Evolutionary conservation across 2,888 invertebrate species (phyloP), one percentile per base, ranked within the genome.

Genomic region (Pristionchus exspectatus): DNA sequence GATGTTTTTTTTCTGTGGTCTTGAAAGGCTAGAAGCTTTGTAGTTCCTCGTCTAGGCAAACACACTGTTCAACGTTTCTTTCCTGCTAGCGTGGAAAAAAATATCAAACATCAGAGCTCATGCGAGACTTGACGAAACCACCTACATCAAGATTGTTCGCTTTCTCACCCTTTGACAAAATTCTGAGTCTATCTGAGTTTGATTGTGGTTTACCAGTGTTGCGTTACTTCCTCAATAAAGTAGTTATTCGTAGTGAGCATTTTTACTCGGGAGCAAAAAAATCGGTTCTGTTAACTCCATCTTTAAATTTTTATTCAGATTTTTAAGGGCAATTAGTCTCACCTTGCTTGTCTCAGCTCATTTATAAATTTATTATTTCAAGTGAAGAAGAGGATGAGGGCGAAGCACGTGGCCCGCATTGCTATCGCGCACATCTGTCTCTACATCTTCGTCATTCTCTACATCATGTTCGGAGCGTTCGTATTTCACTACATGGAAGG

Each of bases 391-490:
- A 83, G 81, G 54, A 89, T 89, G 89, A 59, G 89, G 27, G 81
- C 66, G 2, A 89, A 89, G 27, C 89, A 89, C 50, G 66, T 89
- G 0, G 59, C n/a, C 14, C 93, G 93, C 54, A 94, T 94, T 86
- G 94, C 94, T 30, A 91, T 91, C 50, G 92, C 92, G 89, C 94
- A 94, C 90, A 91, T 93, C 63, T 92, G 93, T 38, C 92, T 94
- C 18, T 94, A 94, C 90, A 92, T 91, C 63, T 94, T 94, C 90
- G 94, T 94, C 4, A 90, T 94, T 1, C 88, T 92, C 74, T 94
- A 94, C 89, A 92, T 94, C 33, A 90, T 94, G 38, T 90, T 90
- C 81, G 94, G 94, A 3, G 94, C 94, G 0, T 94, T 50, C 27
- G 27, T 66, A 4, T 89, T 89, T 44, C 89, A 89, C 83, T 81